phyloP scores from a whole-genome alignment of 1,140 invertebrate species.

The Euborellia annulipes region DNA sequence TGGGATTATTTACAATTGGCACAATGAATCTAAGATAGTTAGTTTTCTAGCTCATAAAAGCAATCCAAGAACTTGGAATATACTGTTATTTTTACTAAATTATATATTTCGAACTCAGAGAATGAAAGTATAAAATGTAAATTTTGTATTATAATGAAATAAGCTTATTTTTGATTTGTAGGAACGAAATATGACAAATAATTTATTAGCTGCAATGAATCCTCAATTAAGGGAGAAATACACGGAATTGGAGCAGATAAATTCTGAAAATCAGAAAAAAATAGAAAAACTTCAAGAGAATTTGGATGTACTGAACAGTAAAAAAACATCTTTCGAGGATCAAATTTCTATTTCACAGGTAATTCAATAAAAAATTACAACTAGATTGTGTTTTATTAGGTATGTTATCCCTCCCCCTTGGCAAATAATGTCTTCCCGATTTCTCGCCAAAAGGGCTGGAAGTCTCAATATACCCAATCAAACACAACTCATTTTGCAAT shows the following conservation, averaged over 20 bases:
- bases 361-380: no score
- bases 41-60: no score
- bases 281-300: conserved; percentile 43
- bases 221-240: conserved; percentile 34
- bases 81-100: no score
- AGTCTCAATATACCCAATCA: not conserved
- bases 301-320: conserved; percentile 41
- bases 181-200: conserved; percentile 44
- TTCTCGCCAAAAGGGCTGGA: not conserved
- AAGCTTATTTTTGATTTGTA: conserved; percentile 12
- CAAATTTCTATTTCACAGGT: conserved; percentile 47
- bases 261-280: conserved; percentile 35
- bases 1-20: no score
- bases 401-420: no score
- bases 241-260: conserved; percentile 31
- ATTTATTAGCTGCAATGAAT: conserved; percentile 40
- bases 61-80: no score
- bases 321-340: conserved; percentile 48
- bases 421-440: conserved; percentile 1
- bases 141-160: no score
- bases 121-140: no score
- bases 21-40: no score
- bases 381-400: no score
- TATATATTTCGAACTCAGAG: no score
- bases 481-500: not conserved